A percentile compares a stretch with the other conserved stretches of the same genome.
These are phyloP conservation scores for Ctenomys sociabilis DNA, from an alignment of 2,113 vertebrate genomes.

Conservation along the genomic window DNA sequence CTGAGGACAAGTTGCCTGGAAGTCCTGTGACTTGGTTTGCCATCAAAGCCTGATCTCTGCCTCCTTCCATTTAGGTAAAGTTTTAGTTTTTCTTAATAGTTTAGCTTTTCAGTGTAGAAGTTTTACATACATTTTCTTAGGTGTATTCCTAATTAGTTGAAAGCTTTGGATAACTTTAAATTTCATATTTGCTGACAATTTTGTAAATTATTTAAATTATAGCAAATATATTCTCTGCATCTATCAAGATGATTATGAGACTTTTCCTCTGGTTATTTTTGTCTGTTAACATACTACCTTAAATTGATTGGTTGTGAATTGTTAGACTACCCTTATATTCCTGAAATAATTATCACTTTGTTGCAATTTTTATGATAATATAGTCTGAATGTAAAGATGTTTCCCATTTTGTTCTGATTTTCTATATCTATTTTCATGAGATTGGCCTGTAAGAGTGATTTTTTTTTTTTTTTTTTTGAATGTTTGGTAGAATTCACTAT, in stretches of 20 bases:
- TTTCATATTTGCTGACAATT: not conserved
- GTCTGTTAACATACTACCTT: not conserved
- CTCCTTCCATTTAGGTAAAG: not conserved
- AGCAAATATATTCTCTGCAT: not conserved
- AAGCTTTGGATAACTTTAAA: not conserved
- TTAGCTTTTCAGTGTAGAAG: not conserved
- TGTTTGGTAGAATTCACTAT: not conserved
- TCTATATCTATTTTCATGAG: not conserved
- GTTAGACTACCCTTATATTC: not conserved
- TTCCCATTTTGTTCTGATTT: conserved; percentile 12
- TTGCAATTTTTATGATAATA: not conserved
- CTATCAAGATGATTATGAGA: not conserved
- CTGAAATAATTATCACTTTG: conserved; percentile 4
- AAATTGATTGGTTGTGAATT: conserved; percentile 23
- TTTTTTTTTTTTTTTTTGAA: not conserved
- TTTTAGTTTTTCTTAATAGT: conserved; percentile 10
- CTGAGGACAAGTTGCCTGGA: not conserved
- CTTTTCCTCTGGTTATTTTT: not conserved
- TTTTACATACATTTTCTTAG: not conserved
- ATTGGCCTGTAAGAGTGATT: not conserved
- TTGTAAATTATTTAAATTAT: conserved; percentile 37
- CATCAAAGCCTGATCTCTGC: not conserved
- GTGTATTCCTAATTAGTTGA: not conserved
- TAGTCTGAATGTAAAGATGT: not conserved
- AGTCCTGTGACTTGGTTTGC: not conserved